phyloP scores from a whole-genome alignment of 2,113 vertebrate genomes.

The Corvus cornix region DNA sequence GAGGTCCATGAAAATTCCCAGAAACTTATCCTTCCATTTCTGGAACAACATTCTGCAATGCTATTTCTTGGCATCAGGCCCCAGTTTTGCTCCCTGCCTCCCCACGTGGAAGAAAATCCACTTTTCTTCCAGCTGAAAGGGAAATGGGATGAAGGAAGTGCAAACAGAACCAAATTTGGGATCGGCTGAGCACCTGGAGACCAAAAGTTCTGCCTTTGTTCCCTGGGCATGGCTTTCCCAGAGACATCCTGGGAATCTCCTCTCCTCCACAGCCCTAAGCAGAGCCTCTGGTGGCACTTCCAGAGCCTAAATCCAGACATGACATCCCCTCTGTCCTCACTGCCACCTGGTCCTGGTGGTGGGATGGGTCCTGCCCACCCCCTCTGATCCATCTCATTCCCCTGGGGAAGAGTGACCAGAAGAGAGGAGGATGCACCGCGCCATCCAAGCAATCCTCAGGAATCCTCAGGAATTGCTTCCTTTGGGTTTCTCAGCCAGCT shows the following conservation, averaged over 20 bases:
- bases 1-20: background rate
- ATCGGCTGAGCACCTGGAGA: background rate
- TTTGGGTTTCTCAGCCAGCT: background rate
- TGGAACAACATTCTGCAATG: background rate
- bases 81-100: background rate
- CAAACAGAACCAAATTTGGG: background rate
- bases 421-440: fast-evolving
- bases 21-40: background rate
- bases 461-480: background rate
- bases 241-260: background rate
- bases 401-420: background rate
- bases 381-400: background rate
- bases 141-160: background rate
- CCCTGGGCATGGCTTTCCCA: background rate
- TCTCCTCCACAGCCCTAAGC: background rate
- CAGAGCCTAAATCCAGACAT: background rate
- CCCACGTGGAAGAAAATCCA: fast-evolving
- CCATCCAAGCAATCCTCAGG: background rate
- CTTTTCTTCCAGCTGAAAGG: background rate
- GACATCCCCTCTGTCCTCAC: background rate
- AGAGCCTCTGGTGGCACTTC: background rate
- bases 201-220: background rate
- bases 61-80: background rate
- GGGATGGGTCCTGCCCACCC: background rate
- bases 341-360: background rate